Conservation (phyloP, 92 coral and sea anemone species). For the Phenganax stokvisi region DNA sequence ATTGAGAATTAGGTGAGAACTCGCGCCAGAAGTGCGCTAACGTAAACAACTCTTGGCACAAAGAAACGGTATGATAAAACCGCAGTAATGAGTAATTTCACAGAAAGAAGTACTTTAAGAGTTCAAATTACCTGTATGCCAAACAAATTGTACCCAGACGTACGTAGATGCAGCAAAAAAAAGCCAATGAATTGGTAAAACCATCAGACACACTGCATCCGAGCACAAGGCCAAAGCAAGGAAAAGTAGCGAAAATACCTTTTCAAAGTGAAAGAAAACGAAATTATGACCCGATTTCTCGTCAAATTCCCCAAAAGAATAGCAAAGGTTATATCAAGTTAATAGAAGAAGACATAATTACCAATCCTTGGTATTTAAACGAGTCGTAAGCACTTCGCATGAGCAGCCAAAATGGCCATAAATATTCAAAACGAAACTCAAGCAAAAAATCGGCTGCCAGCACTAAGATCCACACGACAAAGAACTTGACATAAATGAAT, state of each 20-base stretch:
- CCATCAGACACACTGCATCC: slow-evolving; percentile 79
- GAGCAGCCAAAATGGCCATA: slow-evolving; percentile 99
- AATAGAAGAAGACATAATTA: slow-evolving; percentile 51
- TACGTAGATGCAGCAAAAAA: slow-evolving; percentile 98
- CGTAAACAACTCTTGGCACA: slow-evolving; percentile 25
- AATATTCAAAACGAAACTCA: slow-evolving; percentile 99
- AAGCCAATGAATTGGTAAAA: slow-evolving; percentile 94
- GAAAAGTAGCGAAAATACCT: slow-evolving; percentile 95
- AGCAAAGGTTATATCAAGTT: background rate
- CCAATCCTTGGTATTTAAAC: slow-evolving; percentile 98
- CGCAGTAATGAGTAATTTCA: slow-evolving; percentile 8
- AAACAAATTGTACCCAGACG: slow-evolving; percentile 99
- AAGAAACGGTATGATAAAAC: slow-evolving; percentile 11
- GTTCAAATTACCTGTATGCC: slow-evolving; percentile 84
- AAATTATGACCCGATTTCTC: background rate
- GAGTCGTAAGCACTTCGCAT: slow-evolving; percentile 99
- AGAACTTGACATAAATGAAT: slow-evolving; percentile 90
- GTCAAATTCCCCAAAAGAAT: background rate
- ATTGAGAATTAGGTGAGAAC: background rate
- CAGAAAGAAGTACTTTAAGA: background rate
- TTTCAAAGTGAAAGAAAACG: slow-evolving; percentile 21
- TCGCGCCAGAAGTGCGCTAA: slow-evolving; percentile 1
- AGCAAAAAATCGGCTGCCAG: slow-evolving; percentile 95
- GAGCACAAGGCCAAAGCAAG: slow-evolving; percentile 95
- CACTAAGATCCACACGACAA: slow-evolving; percentile 96